A percentile compares a stretch with the other conserved stretches of the same genome.
These are phyloP conservation scores for Pogonus chalceus DNA, from an alignment of 1,140 invertebrate genomes.

Conservation along the genomic window DNA sequence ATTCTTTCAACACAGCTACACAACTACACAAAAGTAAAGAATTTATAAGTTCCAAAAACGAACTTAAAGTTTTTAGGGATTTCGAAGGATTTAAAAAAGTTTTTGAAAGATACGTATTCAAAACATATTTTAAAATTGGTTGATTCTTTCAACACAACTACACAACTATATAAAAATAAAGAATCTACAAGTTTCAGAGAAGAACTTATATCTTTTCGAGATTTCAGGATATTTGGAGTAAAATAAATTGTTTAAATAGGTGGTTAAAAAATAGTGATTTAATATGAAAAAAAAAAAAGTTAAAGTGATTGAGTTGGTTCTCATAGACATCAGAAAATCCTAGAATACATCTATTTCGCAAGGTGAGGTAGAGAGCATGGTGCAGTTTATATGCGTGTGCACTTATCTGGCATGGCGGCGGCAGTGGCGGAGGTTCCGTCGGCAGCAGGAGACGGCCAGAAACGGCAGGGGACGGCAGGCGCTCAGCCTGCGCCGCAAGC, in stretches of 20 bases:
- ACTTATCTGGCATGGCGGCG: not conserved
- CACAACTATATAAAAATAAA: no score
- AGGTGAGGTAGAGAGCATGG: not conserved
- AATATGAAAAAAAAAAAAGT: not conserved
- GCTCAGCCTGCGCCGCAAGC: constrained; percentile 20
- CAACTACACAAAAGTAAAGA: no score
- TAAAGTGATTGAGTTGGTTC: not conserved
- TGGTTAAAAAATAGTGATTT: not conserved
- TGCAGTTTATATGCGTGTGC: constrained; percentile 9
- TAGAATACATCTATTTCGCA: no score
- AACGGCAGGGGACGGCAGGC: constrained; percentile 16
- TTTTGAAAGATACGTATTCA: no score
- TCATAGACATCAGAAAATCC: no score
- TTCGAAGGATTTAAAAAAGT: no score
- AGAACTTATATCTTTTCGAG: not conserved
- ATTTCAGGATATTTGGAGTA: not conserved
- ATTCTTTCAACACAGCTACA: no score
- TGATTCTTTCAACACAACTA: no score
- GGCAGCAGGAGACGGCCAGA: not conserved
- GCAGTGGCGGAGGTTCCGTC: not conserved
- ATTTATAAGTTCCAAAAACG: no score
- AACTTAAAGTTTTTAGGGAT: no score
- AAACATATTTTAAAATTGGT: no score
- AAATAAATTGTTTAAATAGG: not conserved
- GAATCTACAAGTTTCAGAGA: no score